These are phyloP conservation scores for Phycodurus eques DNA, from an alignment of 2,113 vertebrate species.

Conservation along the genomic window DNA sequence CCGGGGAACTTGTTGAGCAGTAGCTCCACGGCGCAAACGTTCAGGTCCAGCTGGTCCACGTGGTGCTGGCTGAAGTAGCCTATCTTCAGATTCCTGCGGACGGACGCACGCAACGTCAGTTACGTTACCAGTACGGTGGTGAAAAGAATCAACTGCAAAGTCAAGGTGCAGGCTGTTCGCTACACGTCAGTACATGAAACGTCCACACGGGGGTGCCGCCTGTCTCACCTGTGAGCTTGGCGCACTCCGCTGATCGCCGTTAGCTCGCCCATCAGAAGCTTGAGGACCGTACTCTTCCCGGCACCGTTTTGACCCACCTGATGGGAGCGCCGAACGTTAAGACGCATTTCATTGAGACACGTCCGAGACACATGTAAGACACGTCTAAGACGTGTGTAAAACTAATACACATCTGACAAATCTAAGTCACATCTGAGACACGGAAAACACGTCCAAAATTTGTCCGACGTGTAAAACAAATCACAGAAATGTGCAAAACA, in stretches of 20 bases:
- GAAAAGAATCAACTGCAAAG: too few relatives aligned
- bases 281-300: conserved; percentile 93
- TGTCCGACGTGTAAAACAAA: too few relatives aligned
- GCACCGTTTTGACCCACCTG: conserved; percentile 97
- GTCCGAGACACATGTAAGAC: neutral
- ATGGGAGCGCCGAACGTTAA: neutral
- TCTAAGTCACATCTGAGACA: too few relatives aligned
- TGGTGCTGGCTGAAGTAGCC: conserved; percentile 99
- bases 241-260: conserved; percentile 83
- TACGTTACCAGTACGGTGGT: too few relatives aligned
- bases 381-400: neutral
- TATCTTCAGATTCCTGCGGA: conserved; percentile 89
- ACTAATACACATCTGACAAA: too few relatives aligned
- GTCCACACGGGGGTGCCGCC: neutral
- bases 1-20: conserved; percentile 91
- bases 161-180: too few relatives aligned
- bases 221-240: conserved; percentile 86
- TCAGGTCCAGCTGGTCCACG: conserved; percentile 94
- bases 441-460: too few relatives aligned
- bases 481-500: too few relatives aligned
- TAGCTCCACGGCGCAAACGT: conserved; percentile 89
- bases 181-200: too few relatives aligned
- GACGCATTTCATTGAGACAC: neutral
- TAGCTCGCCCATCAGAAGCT: conserved; percentile 93
- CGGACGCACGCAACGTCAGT: neutral